Evolutionary conservation across 2,113 vertebrate species (phyloP).

Genomic region (Megaceryle maxima): DNA sequence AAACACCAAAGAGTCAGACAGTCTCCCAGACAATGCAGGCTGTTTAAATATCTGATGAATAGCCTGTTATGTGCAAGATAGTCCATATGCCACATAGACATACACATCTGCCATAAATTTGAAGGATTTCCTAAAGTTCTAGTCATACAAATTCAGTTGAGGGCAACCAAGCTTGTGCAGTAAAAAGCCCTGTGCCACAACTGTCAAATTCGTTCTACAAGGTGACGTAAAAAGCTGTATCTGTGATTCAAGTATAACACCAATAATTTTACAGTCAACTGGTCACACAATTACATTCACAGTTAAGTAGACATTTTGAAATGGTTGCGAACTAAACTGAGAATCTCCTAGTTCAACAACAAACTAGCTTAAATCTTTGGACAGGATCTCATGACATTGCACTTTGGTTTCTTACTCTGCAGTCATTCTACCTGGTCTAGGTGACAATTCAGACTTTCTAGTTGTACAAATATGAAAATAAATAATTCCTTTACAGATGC

Average conservation of each 20-base stretch:
- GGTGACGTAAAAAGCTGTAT: not conserved
- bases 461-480: not conserved
- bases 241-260: not conserved
- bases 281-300: not conserved
- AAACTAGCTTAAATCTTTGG: not conserved
- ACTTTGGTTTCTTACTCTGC: not conserved
- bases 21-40: not conserved
- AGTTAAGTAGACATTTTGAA: not conserved
- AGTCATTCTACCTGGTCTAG: not conserved
- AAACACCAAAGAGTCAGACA: not conserved
- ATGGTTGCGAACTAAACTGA: not conserved
- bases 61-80: not conserved
- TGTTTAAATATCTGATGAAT: not conserved
- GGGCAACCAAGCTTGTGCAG: not conserved
- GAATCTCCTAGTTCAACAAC: fast-evolving
- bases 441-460: not conserved
- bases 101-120: not conserved
- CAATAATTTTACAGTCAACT: not conserved
- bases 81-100: not conserved
- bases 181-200: not conserved
- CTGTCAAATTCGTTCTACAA: not conserved
- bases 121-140: not conserved
- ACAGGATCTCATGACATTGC: not conserved
- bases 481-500: not conserved
- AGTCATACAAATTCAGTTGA: conserved; percentile 37